Percentiles rank a stretch among this genome's conserved stretches.
Conservation (phyloP, 2,113 vertebrate species). For the Engraulis encrasicolus region DNA sequence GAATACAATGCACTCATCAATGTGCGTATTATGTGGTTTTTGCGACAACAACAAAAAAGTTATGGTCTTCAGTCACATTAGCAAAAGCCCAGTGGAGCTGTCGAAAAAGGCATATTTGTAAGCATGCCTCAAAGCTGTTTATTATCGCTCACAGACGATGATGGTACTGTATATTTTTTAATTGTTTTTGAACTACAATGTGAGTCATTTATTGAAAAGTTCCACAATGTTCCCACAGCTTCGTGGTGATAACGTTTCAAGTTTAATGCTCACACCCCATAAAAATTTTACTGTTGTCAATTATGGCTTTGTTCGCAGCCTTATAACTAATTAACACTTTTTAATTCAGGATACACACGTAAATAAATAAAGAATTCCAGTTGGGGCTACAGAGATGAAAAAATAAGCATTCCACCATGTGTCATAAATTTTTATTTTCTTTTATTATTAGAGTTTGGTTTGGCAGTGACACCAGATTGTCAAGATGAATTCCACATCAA, state of each 20-base stretch:
- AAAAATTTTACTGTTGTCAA: background rate
- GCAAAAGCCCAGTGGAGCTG: background rate
- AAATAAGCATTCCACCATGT: conserved; percentile 26
- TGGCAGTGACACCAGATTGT: conserved; percentile 37
- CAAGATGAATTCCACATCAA: conserved; percentile 33
- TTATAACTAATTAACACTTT: conserved; percentile 8
- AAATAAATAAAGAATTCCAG: conserved; percentile 8
- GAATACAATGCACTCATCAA: background rate
- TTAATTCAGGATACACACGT: conserved; percentile 7
- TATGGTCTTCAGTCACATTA: background rate
- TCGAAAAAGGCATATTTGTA: background rate
- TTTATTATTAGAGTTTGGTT: conserved; percentile 39
- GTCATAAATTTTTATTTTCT: conserved; percentile 31
- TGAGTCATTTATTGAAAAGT: background rate
- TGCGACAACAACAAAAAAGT: background rate
- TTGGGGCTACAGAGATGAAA: conserved; percentile 15
- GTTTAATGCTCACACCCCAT: conserved; percentile 1
- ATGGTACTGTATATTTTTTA: background rate
- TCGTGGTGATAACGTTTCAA: background rate
- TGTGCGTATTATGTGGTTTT: background rate
- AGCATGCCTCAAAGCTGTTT: background rate
- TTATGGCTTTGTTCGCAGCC: background rate
- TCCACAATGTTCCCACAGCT: background rate
- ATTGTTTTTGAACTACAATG: background rate
- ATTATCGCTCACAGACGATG: background rate